Base-by-base conservation (phyloP, 92 coral and sea anemone species). In the Muricea muricata region DNA sequence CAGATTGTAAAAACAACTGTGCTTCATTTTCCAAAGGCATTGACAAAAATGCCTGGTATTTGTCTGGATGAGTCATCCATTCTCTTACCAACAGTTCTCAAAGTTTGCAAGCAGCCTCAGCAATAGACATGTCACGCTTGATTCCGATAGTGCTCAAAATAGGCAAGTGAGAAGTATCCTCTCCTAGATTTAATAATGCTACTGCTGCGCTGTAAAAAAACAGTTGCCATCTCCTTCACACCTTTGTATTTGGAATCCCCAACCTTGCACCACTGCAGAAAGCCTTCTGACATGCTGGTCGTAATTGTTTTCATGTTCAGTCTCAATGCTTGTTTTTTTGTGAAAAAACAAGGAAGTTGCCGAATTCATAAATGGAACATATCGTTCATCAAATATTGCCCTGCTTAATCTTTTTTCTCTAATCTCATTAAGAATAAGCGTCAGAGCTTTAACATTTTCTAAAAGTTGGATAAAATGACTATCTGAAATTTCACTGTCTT, bases 21-120 rank as follows among this genome's bases (percentile, higher is more conserved):
- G 90, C 91, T 75, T 91, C 85, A 18, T 10, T 20, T 15, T 85
- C 66, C 2, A 92, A 57, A 39, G 52, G 6, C 20, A 69, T 71
- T 2, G 47, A 31, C 21, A 87, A 75, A 73, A 92, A 92, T 4
- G 93, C 87, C 9, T 74, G 80, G 56, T 92, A 92, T 40, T 34
- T 41, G 9, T 89, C 95, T 47, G 76, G 76, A 65, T 92, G 63
- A 7, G 75, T 11, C 15, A 78, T 55, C 93, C 93, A 92, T 47
- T 92, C 91, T 24, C 70, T 15, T n/a, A 92, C 91, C 45, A 71
- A 34, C 24, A 86, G 63, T 55, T 83, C 72, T n/a, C 91, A 14
- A 46, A 89, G 87, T 20, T 57, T 86, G 2, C 17, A 7, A 8
- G 81, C 81, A 75, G 30, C 32, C 1, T 45, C 40, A 15, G 31